Conservation (phyloP, 2,113 vertebrate genomes). For the Lepus europaeus region DNA sequence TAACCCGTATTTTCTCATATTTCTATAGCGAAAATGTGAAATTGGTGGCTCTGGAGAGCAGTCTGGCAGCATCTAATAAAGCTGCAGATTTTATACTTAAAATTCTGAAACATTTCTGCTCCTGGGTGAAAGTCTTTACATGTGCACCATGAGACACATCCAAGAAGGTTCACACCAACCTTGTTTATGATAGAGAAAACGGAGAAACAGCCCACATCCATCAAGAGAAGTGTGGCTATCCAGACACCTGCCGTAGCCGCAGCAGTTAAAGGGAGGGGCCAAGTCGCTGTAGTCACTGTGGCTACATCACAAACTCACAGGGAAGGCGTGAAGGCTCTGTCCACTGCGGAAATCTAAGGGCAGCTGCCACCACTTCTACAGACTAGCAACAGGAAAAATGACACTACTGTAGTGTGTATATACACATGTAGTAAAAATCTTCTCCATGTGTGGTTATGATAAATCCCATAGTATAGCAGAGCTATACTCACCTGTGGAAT, state of each 20-base stretch:
- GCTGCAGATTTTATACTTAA: not conserved
- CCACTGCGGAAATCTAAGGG: not conserved
- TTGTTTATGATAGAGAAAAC: not conserved
- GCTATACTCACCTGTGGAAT: not conserved
- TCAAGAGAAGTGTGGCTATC: not conserved
- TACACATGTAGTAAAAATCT: not conserved
- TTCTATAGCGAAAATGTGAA: slow-evolving; percentile 9
- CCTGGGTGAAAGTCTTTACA: not conserved
- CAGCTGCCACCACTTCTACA: not conserved
- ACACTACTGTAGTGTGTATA: not conserved
- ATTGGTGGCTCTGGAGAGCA: not conserved
- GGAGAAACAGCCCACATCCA: not conserved
- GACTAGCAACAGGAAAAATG: not conserved
- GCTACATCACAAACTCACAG: not conserved
- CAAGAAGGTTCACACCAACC: not conserved
- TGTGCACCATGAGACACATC: not conserved
- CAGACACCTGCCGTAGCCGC: not conserved
- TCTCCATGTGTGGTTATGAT: not conserved
- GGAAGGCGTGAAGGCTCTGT: fast-evolving
- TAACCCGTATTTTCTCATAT: slow-evolving; percentile 22
- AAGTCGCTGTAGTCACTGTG: not conserved
- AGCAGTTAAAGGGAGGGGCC: not conserved
- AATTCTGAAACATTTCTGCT: not conserved
- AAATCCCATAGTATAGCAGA: not conserved
- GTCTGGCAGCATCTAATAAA: not conserved